A percentile compares a stretch with the other conserved stretches of the same genome.
These are phyloP conservation scores for Acanthochromis polyacanthus DNA, from an alignment of 2,113 vertebrate genomes.

Conservation along the genomic window DNA sequence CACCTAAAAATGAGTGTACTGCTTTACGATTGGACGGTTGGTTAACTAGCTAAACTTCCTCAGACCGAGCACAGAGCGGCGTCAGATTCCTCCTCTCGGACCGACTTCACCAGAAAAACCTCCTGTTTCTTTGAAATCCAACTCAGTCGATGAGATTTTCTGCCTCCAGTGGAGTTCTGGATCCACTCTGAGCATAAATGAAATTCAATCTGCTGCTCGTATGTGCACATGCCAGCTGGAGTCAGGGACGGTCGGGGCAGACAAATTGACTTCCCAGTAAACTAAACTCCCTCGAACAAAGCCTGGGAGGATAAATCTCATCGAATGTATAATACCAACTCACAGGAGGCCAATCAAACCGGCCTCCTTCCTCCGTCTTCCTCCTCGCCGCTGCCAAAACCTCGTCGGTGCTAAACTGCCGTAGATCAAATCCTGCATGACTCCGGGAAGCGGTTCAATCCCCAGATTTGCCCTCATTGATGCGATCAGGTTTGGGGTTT, in stretches of 20 bases:
- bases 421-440: conserved; percentile 70
- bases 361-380: conserved; percentile 55
- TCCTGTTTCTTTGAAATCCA: conserved; percentile 28
- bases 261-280: conserved; percentile 72
- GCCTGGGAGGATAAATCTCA: conserved; percentile 63
- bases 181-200: conserved; percentile 64
- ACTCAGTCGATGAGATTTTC: conserved; percentile 33
- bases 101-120: conserved; percentile 2
- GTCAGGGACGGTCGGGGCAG: conserved; percentile 61
- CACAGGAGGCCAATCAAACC: conserved; percentile 75
- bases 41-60: too few species aligned
- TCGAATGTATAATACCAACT: conserved; percentile 67
- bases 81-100: not conserved
- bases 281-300: conserved; percentile 63
- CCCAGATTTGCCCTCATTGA: conserved; percentile 58
- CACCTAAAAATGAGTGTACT: too few species aligned
- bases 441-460: conserved; percentile 71
- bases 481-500: conserved; percentile 57
- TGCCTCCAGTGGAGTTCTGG: conserved; percentile 30
- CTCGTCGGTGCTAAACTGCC: conserved; percentile 49
- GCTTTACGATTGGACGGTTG: too few species aligned
- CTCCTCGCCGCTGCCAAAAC: conserved; percentile 48
- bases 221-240: conserved; percentile 69
- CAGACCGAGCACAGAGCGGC: too few species aligned
- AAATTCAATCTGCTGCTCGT: conserved; percentile 72